Conservation (phyloP, 2,113 vertebrate genomes). For the Tragelaphus imberbis region DNA sequence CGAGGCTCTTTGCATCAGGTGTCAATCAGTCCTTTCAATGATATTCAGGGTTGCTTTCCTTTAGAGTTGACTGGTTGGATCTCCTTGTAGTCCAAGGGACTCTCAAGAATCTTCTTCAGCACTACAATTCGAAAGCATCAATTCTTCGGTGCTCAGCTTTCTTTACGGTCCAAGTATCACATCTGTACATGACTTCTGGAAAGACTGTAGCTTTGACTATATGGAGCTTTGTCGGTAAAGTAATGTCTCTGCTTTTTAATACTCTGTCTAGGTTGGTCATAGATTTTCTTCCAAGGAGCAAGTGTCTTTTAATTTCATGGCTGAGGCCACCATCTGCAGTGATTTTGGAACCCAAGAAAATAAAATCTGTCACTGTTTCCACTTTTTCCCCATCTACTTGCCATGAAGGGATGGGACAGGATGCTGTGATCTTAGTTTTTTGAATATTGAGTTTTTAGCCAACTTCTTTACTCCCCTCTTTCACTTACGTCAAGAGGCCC, state of each 20-base stretch:
- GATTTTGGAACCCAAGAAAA: not conserved
- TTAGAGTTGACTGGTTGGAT: not conserved
- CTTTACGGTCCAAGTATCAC: not conserved
- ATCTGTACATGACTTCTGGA: not conserved
- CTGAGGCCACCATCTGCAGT: not conserved
- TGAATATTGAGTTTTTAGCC: not conserved
- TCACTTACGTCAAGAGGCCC: not conserved
- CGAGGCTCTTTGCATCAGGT: not conserved
- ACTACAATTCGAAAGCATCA: not conserved
- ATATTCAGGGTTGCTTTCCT: not conserved
- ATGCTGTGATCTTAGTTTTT: not conserved
- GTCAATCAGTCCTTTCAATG: not conserved
- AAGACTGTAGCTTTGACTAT: not conserved
- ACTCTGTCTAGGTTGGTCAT: not conserved
- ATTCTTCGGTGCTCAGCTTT: not conserved
- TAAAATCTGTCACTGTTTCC: not conserved
- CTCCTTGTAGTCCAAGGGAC: not conserved
- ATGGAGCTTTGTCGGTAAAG: not conserved
- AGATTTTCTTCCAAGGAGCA: not conserved
- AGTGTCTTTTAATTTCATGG: not conserved
- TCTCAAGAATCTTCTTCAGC: not conserved
- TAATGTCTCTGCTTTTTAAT: not conserved
- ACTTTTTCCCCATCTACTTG: not conserved
- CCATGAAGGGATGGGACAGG: not conserved
- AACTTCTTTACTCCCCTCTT: not conserved